These are phyloP conservation scores for Mizuhopecten yessoensis DNA, from an alignment of 1,140 invertebrate genomes.

Conservation along the genomic window DNA sequence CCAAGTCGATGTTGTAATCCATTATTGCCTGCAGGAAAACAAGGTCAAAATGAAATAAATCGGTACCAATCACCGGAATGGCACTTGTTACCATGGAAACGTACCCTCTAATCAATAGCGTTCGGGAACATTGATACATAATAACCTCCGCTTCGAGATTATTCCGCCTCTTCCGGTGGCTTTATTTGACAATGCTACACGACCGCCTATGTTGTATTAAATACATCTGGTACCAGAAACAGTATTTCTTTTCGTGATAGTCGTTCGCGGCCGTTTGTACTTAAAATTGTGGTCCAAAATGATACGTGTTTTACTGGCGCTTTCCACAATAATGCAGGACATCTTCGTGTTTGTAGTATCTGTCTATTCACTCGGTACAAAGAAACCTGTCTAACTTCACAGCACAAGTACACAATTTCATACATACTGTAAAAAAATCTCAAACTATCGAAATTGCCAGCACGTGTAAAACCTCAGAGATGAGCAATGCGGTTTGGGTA, in stretches of 20 bases:
- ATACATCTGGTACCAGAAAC: not conserved
- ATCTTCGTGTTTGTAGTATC: no score
- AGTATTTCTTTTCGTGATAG: not conserved
- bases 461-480: no score
- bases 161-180: not conserved
- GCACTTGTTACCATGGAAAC: not conserved
- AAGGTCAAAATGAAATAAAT: not conserved
- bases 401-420: no score
- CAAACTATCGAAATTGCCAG: no score
- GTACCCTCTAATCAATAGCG: not conserved
- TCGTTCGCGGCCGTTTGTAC: not conserved
- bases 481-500: no score
- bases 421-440: no score
- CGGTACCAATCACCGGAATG: not conserved
- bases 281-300: not conserved
- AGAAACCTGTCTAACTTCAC: no score
- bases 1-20: not conserved
- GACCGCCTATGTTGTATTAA: not conserved
- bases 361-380: no score
- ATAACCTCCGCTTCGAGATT: conserved; percentile 29
- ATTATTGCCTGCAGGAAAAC: not conserved
- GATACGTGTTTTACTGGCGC: no score
- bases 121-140: conserved; percentile 20
- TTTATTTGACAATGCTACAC: not conserved
- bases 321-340: no score